phyloP scores from a whole-genome alignment of 2,113 vertebrate species.

The Hippocampus comes region DNA sequence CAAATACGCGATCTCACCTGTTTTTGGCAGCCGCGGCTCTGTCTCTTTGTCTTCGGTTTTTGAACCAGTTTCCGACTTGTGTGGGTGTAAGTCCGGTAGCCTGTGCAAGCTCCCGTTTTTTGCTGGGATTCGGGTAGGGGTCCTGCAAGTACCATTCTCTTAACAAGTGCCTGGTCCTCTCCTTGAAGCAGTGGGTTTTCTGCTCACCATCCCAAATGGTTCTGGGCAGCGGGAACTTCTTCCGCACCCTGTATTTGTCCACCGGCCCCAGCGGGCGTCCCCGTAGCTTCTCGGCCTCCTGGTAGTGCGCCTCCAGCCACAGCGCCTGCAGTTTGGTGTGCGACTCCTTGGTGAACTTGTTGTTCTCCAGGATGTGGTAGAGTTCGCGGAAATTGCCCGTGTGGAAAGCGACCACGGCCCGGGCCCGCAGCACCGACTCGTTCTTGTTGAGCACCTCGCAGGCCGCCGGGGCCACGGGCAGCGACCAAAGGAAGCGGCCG shows the following conservation, averaged over 20 bases:
- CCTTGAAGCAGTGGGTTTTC: constrained; percentile 99
- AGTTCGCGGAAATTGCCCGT: constrained; percentile 97
- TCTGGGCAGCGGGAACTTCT: constrained; percentile 98
- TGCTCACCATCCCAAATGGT: constrained; percentile 99
- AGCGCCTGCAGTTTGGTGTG: constrained; percentile 97
- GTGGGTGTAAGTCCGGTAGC: constrained; percentile 98
- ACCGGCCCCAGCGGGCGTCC: constrained; percentile 95
- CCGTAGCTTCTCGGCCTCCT: constrained; percentile 97
- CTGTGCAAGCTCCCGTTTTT: constrained; percentile 97
- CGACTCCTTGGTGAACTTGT: constrained; percentile 99
- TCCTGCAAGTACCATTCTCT: constrained; percentile 99
- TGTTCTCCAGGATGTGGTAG: constrained; percentile 96
- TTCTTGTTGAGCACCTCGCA: constrained; percentile 98
- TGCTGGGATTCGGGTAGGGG: constrained; percentile 96
- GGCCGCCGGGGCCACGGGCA: constrained; percentile 95
- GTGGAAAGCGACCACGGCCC: constrained; percentile 97
- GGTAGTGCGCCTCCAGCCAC: constrained; percentile 98
- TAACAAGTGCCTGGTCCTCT: constrained; percentile 94
- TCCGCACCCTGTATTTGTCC: constrained; percentile 98
- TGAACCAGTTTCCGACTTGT: constrained; percentile 99
- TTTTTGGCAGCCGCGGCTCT: constrained; percentile 97
- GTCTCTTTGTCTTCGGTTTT: constrained; percentile 98
- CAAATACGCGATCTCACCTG: constrained; percentile 73
- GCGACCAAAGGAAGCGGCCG: constrained; percentile 97
- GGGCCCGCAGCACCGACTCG: constrained; percentile 92